Evolutionary conservation across 1,140 invertebrate genomes (phyloP).

Genomic region (Orchesella cincta): DNA sequence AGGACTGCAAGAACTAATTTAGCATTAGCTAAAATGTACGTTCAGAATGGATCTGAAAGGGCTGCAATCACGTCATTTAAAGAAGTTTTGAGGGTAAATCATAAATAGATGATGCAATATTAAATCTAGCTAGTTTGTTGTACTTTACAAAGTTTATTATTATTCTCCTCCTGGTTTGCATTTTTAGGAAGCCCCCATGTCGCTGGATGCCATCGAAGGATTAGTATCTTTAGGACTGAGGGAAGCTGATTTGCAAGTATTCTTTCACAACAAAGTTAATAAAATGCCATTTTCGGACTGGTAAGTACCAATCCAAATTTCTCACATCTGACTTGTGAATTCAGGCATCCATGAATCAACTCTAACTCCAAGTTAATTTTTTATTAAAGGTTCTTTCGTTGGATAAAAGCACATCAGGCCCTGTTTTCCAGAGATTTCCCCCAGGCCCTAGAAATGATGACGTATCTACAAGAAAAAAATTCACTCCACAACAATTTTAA

Average conservation of each 20-base stretch:
- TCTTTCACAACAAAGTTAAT: conserved; percentile 64
- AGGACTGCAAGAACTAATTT: conserved; percentile 71
- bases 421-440: conserved; percentile 66
- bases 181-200: conserved; percentile 69
- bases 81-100: conserved; percentile 66
- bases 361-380: no score
- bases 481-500: conserved; percentile 64
- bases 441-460: conserved; percentile 65
- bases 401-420: conserved; percentile 70
- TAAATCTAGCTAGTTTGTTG: neutral
- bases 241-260: conserved; percentile 68
- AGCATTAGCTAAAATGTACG: conserved; percentile 71
- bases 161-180: conserved; percentile 32
- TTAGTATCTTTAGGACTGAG: conserved; percentile 70
- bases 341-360: no score
- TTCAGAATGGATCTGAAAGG: conserved; percentile 70
- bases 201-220: conserved; percentile 69
- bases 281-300: conserved; percentile 59
- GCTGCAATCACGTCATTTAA: conserved; percentile 72
- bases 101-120: conserved; percentile 27
- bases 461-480: conserved; percentile 64
- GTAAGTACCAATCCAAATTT: conserved; percentile 58
- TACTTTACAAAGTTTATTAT: neutral
- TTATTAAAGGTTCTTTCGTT: conserved; percentile 65
- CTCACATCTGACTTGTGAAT: no score